phyloP scores from a whole-genome alignment of 2,888 invertebrate genomes.

The Cylloceria caligata region DNA sequence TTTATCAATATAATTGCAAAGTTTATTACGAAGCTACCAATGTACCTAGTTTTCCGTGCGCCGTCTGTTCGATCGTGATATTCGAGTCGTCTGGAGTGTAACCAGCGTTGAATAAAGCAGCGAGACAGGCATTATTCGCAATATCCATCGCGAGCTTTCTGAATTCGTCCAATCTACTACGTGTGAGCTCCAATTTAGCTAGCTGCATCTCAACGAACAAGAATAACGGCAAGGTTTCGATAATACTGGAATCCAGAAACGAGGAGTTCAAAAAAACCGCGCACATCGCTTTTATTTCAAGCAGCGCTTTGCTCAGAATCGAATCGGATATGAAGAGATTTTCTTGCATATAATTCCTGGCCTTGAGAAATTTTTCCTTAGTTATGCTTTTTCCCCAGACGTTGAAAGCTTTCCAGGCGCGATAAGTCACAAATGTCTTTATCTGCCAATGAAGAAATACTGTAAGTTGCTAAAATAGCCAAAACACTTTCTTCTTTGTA shows the following conservation, averaged over 20 bases:
- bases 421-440: slow-evolving; percentile 89
- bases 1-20: neutral
- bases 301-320: slow-evolving; percentile 89
- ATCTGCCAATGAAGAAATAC: slow-evolving; percentile 84
- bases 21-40: neutral
- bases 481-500: slow-evolving; percentile 28
- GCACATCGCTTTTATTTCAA: slow-evolving; percentile 90
- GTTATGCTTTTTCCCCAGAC: slow-evolving; percentile 92
- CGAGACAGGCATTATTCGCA: slow-evolving; percentile 90
- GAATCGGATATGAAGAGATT: slow-evolving; percentile 91
- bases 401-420: slow-evolving; percentile 92
- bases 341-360: slow-evolving; percentile 87
- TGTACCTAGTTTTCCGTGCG: slow-evolving; percentile 77
- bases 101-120: slow-evolving; percentile 90
- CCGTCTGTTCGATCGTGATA: slow-evolving; percentile 79
- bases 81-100: slow-evolving; percentile 92
- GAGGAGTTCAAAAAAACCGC: slow-evolving; percentile 87
- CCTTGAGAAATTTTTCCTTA: slow-evolving; percentile 88
- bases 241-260: slow-evolving; percentile 87
- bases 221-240: slow-evolving; percentile 87
- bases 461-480: slow-evolving; percentile 1
- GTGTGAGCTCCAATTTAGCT: slow-evolving; percentile 84
- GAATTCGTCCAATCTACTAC: slow-evolving; percentile 84
- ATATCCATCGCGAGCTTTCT: slow-evolving; percentile 86
- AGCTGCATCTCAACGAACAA: slow-evolving; percentile 88